Evolutionary conservation across 2,888 invertebrate genomes (phyloP).

Genomic region (Ornithoptera alexandrae): DNA sequence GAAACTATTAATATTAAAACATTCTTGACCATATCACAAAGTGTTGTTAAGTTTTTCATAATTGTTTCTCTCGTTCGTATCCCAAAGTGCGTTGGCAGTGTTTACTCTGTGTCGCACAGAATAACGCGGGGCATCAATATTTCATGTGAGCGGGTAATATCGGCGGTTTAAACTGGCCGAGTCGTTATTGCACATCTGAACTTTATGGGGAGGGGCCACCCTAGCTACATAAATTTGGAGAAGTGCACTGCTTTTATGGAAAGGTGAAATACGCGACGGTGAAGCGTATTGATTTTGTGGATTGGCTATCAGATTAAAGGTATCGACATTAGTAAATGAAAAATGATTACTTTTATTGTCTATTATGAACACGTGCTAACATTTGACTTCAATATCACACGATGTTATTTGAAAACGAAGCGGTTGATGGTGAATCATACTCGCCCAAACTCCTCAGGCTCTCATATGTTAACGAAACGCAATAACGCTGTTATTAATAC

Average conservation of each 20-base stretch:
- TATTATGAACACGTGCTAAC: background rate
- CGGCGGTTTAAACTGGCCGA: constrained; percentile 69
- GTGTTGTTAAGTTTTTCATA: constrained; percentile 18
- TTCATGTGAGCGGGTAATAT: constrained; percentile 67
- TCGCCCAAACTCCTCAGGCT: too few species aligned
- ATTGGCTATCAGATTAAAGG: constrained; percentile 50
- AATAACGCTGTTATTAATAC: too few species aligned
- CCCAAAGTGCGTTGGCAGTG: constrained; percentile 39
- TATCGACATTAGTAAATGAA: constrained; percentile 15
- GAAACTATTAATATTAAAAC: constrained; percentile 1
- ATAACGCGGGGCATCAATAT: constrained; percentile 64
- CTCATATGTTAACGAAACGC: too few species aligned
- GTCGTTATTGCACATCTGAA: constrained; percentile 72
- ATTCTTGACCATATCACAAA: constrained; percentile 4
- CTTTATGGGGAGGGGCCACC: constrained; percentile 70
- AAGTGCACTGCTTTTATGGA: constrained; percentile 67
- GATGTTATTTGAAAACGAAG: too few species aligned
- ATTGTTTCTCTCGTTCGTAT: constrained; percentile 11
- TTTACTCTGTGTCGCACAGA: constrained; percentile 45
- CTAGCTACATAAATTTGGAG: constrained; percentile 72
- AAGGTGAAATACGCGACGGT: constrained; percentile 61
- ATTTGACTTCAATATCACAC: too few species aligned
- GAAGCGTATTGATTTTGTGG: constrained; percentile 70
- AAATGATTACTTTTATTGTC: constrained; percentile 19
- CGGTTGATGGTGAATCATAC: too few species aligned